Evolutionary conservation across 2,888 invertebrate species (phyloP).

Genomic region (Pegoplata infirma): DNA sequence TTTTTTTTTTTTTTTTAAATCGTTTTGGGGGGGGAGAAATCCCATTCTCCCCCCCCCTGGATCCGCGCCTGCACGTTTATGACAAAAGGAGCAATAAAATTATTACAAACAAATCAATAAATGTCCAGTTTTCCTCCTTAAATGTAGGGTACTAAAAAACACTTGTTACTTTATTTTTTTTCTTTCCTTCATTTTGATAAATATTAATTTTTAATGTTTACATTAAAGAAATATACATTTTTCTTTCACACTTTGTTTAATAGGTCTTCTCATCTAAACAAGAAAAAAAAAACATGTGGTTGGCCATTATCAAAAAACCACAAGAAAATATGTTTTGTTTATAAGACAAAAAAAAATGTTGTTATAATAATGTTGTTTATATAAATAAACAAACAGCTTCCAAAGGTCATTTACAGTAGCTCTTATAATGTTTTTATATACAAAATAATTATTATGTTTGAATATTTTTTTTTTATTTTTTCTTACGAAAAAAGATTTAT

Average conservation of each 20-base stretch:
- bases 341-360: not conserved
- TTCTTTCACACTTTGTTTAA: slow-evolving; percentile 34
- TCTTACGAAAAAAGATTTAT: slow-evolving; percentile 52
- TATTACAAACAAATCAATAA: no score
- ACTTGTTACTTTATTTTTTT: slow-evolving; percentile 33
- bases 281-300: slow-evolving; percentile 25
- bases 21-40: no score
- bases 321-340: slow-evolving; percentile 25
- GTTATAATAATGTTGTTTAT: slow-evolving; percentile 29
- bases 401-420: slow-evolving; percentile 56
- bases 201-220: slow-evolving; percentile 51
- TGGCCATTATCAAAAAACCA: slow-evolving; percentile 22
- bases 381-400: slow-evolving; percentile 31
- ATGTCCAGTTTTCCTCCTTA: no score
- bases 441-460: slow-evolving; percentile 39
- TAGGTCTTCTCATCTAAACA: slow-evolving; percentile 27
- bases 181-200: not conserved
- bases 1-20: no score
- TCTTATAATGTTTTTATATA: slow-evolving; percentile 4
- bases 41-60: no score
- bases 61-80: no score
- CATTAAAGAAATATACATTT: slow-evolving; percentile 22
- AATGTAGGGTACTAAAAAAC: not conserved
- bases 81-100: no score
- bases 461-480: slow-evolving; percentile 1